Evolutionary conservation across 2,888 invertebrate species (phyloP).

Genomic region (Nymphalis urticae): DNA sequence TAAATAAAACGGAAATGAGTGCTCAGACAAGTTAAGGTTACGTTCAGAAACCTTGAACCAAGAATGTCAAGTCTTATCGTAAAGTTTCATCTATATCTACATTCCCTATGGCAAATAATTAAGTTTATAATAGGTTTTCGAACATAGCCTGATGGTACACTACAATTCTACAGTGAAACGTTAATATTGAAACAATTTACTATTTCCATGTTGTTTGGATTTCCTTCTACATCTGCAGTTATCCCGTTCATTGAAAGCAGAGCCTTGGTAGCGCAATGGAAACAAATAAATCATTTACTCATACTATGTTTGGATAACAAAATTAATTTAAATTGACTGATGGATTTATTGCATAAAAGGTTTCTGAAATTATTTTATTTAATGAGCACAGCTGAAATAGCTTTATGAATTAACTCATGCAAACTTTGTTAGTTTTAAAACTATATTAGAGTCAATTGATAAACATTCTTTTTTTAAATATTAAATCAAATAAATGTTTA

Average conservation of each 20-base stretch:
- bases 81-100: too few relatives aligned
- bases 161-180: constrained; percentile 60
- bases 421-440: constrained; percentile 16
- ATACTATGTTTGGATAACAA: constrained; percentile 12
- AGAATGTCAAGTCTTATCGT: too few relatives aligned
- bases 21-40: constrained; percentile 60
- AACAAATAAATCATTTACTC: constrained; percentile 53
- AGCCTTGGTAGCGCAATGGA: constrained; percentile 69
- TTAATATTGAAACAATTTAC: constrained; percentile 57
- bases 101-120: constrained; percentile 16
- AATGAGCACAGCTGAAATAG: constrained; percentile 31
- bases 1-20: constrained; percentile 39
- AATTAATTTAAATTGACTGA: constrained; percentile 37
- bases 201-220: constrained; percentile 68
- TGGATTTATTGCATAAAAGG: constrained; percentile 19
- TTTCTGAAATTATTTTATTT: constrained; percentile 34
- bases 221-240: constrained; percentile 66
- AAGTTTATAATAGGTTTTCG: constrained; percentile 64
- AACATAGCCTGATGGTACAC: constrained; percentile 74
- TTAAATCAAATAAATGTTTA: constrained; percentile 47
- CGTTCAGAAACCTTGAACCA: constrained; percentile 74
- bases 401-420: constrained; percentile 20
- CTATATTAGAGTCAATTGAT: constrained; percentile 5
- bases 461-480: not conserved
- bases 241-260: constrained; percentile 77